Conservation (phyloP, 1,140 invertebrate genomes). For the Drosophila sechellia region DNA sequence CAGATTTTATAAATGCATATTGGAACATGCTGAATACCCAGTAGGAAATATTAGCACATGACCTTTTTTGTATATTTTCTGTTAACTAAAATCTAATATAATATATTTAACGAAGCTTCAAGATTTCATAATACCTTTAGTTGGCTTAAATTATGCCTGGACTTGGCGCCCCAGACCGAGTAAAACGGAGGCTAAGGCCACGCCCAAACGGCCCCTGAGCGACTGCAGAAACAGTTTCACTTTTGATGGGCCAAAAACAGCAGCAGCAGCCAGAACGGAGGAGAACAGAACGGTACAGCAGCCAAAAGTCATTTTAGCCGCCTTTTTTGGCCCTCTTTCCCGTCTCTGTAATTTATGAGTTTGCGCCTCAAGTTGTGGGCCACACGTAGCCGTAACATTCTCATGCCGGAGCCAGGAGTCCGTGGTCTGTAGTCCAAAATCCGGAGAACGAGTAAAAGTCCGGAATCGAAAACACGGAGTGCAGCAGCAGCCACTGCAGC, state of each 20-base stretch:
- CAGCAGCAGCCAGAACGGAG: constrained; percentile 51
- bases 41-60: too few species aligned
- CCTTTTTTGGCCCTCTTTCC: constrained; percentile 31
- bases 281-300: constrained; percentile 13
- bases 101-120: background rate
- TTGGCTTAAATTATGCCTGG: constrained; percentile 66
- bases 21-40: too few species aligned
- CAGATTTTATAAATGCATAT: too few species aligned
- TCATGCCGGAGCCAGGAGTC: background rate
- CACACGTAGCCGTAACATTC: constrained; percentile 51
- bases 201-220: constrained; percentile 61
- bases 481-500: constrained; percentile 35
- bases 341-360: constrained; percentile 72
- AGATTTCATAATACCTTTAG: constrained; percentile 1
- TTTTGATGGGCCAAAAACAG: constrained; percentile 53
- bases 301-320: constrained; percentile 74
- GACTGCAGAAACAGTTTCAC: constrained; percentile 78
- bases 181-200: constrained; percentile 33
- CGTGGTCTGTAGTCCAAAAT: background rate
- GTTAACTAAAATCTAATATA: background rate
- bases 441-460: constrained; percentile 4
- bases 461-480: constrained; percentile 15
- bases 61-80: too few species aligned
- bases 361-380: constrained; percentile 77
- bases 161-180: constrained; percentile 44